Conservation (phyloP, 2,797 vertebrate species). For the Accipiter fasciatus region DNA sequence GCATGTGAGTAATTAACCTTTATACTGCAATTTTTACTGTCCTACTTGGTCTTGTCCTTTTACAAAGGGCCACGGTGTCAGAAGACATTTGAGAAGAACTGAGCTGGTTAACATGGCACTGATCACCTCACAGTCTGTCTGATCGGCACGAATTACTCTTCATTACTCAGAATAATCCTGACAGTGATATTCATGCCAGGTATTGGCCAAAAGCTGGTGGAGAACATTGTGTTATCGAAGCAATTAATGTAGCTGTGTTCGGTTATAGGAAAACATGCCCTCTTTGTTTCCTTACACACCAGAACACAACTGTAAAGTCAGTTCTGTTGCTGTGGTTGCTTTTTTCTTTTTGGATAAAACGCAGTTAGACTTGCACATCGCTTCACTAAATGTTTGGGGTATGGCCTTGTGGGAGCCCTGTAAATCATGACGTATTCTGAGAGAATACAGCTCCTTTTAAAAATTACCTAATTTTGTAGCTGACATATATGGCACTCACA, state of each 20-base stretch:
- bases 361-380: neutral
- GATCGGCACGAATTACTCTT: neutral
- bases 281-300: neutral
- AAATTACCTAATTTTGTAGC: neutral
- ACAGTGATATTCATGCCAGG: neutral
- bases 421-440: neutral
- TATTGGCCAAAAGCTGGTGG: neutral
- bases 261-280: neutral
- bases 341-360: neutral
- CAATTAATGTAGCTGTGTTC: neutral
- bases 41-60: neutral
- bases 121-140: neutral
- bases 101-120: neutral
- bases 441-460: neutral
- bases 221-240: neutral
- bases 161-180: neutral
- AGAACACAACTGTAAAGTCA: neutral
- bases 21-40: constrained; percentile 7
- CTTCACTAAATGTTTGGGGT: neutral
- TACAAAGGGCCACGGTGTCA: neutral
- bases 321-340: neutral
- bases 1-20: constrained; percentile 35
- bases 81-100: neutral
- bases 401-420: neutral
- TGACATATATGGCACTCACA: neutral